Base-by-base conservation (phyloP, 2,797 vertebrate species). In the Lepus townsendii region DNA sequence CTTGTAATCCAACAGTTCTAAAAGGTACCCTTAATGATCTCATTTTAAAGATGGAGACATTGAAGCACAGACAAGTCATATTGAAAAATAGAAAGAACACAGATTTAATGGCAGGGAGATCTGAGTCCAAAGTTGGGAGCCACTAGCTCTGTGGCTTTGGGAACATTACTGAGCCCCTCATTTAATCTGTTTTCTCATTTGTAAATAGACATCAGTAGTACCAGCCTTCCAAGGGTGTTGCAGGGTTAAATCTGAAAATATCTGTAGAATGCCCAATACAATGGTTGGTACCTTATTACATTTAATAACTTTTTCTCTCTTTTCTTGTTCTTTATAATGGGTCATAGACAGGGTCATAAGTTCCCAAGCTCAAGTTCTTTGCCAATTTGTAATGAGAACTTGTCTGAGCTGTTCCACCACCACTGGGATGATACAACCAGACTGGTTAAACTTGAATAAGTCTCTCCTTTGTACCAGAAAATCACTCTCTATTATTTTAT, bases 401-500 rank as follows among this genome's bases (percentile, higher is more conserved):
- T 63, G 2, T 78, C 24, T 60, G 60, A 83, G 71, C 52, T 91
- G 8, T 14, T 80, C 35, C 5, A 69, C 50, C 8, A 4, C 11
- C 32, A 35, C 54, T 0, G 9, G 19, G 32, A 54, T 12, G 17
- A 63, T 14, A 50, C 20, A 65, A 50, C 60, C 86, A 73, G 35
- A 71, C 54, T 35, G 80, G 71, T n/a, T 82, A 77, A 88, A 68
- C 22, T n/a, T 57, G 47, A 96, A 27, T 8, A 13, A 9, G 71
- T 92, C 60, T 80, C 68, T 22, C 38, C 62, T 88, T 68, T 72
- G 13, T 72, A 35, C 19, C 16, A 6, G 79, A 32, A 86, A 79
- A 88, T 83, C 14, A 32, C 16, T 84, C n/a, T 79, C 47, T 47
- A 66, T 83, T 52, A 77, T 78, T 66, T 96, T 38, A 80, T 83